Percentiles rank a stretch among this genome's conserved stretches.
Evolutionary conservation across 2,113 vertebrate genomes (phyloP).

Genomic region (Mellivora capensis): DNA sequence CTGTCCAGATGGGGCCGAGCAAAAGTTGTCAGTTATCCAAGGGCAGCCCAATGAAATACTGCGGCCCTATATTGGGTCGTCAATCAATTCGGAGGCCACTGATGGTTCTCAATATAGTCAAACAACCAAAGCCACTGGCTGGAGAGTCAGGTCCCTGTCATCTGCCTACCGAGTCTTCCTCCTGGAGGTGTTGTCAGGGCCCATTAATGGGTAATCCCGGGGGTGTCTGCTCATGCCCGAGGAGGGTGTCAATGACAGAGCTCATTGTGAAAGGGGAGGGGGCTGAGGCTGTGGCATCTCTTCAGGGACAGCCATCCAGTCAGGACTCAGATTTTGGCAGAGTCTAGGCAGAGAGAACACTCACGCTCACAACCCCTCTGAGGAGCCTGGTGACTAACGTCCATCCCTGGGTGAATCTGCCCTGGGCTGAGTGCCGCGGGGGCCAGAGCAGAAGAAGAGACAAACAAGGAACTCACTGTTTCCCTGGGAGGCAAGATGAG

Average conservation of each 20-base stretch:
- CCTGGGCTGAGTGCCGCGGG: neutral
- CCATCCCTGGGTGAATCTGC: neutral
- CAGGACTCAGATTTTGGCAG: conserved; percentile 26
- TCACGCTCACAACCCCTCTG: neutral
- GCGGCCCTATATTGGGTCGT: neutral
- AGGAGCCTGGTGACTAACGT: conserved; percentile 54
- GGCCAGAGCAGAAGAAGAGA: neutral
- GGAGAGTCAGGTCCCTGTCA: neutral
- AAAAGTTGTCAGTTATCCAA: neutral
- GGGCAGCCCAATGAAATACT: neutral
- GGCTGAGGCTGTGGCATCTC: neutral
- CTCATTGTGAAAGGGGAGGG: neutral
- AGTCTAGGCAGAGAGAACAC: neutral
- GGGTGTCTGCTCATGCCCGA: neutral
- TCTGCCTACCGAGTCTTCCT: neutral
- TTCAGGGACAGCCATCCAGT: neutral
- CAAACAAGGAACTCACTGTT: neutral
- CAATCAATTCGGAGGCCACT: neutral
- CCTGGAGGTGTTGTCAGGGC: too few species aligned
- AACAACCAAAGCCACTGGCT: neutral
- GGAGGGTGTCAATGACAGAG: neutral
- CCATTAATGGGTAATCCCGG: too few species aligned
- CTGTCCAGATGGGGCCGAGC: neutral
- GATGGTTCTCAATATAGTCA: neutral
- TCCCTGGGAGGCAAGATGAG: neutral